Base-by-base conservation (phyloP, 2,888 invertebrate genomes). In the Agrotis ipsilon region DNA sequence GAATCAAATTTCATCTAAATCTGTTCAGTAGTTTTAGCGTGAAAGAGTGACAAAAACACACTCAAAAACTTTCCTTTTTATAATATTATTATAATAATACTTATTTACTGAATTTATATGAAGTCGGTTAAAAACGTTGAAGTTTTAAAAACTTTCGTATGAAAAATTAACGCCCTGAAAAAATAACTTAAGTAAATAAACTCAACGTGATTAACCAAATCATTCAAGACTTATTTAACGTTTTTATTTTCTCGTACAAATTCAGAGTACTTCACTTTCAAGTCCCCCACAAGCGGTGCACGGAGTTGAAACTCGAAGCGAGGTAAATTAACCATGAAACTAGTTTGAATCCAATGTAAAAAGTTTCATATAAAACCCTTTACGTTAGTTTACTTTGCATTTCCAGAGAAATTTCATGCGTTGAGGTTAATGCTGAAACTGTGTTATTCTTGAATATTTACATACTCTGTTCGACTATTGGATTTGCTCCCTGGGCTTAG, bases 251-350 rank as follows among this genome's bases (percentile, higher is more conserved):
- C 0, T 32, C 14, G 43, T 61, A 43, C 9, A 48, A 48, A 64
- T 48, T n/a, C 52, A 24, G 27, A 51, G 7, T 32, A 24, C 21
- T 24, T 32, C 19, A 58, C 32, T 48, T 67, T 55, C 19, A 55
- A 72, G 51, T 63, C 18, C 46, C 46, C 13, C n/a, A 48, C 39
- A 14, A 72, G 39, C 19, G 18, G 24, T 45, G 39, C 21, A 46
- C 19, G 19, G 24, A 77, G 27, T 13, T 51, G 3, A 45, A 68
- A 72, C 45, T 51, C 63, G 60, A 75, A 75, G 63, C 57, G 54
- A 67, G 68, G 72, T 63, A 72, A 78, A 72, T 67, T 60, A 57
- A 57, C 62, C 60, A 45, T 67, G 21, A 63, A 72, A 78, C 43
- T 64, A 52, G 72, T 52, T 72, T 43, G 27, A 60, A 62, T 78